Base-by-base conservation (phyloP, 2,113 vertebrate species). In the Micronycteris hirsuta region DNA sequence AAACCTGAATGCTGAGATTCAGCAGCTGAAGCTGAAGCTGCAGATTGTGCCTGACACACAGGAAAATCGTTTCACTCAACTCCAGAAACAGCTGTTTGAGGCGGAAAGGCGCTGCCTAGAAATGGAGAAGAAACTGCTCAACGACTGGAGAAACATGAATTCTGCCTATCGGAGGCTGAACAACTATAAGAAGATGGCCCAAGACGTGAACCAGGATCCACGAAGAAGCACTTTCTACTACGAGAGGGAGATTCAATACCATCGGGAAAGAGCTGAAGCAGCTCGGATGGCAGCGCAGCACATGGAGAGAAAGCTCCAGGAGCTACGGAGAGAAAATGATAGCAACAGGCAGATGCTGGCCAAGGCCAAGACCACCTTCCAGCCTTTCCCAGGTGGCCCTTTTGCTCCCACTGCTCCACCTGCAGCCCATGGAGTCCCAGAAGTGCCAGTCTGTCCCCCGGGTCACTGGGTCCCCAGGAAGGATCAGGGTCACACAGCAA, bases 31-130 rank as follows among this genome's bases (percentile, higher is more conserved):
- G 24, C 6, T 15, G 31, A n/a, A 87, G 10, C 26, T 2, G 11
- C 45, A 36, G 4, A 10, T 10, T 4, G 16, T 36, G 10, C 45
- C 15, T 15, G 68, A 54, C 0, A 0, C 7, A 1, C 17, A 17
- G 0, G 17, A 13, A 2, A 33, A 65, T 1, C 33, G 1, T 5
- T 6, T 24, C 1, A 5, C 31, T 4, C 67, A 74, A 1, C 7
- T 10, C 36, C 26, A 20, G 36, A 20, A 7, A 14, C 63, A 16
- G 10, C 11, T 36, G 14, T 28, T 20, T 0, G 7, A n/a, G 38
- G 26, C 5, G 3, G 67, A 36, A 22, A 12, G 7, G 0, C 0
- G 19, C 41, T 17, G 63, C 52, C 31, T 52, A 13, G 26, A 68
- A 1, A 24, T 47, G 4, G 22, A 90, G 28, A 74, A 65, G 85